A percentile compares a stretch with the other conserved stretches of the same genome.
phyloP scores from a whole-genome alignment of 2,888 invertebrate species.

The Melinaea menophilus region DNA sequence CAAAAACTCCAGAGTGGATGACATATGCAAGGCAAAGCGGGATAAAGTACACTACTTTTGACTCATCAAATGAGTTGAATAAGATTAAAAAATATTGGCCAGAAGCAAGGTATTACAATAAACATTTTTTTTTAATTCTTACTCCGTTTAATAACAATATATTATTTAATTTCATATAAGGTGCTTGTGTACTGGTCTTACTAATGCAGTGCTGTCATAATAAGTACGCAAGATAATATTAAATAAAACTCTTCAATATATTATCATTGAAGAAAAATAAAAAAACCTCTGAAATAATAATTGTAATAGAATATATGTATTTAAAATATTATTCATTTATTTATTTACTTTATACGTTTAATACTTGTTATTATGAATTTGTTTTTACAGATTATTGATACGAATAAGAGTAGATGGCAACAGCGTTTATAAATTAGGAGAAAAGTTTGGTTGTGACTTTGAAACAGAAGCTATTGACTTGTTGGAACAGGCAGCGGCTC shows the following conservation, averaged over 20 bases:
- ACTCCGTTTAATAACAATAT: neutral
- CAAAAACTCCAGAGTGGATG: conserved; percentile 44
- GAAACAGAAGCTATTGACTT: conserved; percentile 38
- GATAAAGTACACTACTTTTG: conserved; percentile 45
- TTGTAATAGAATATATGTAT: no score
- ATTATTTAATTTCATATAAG: no score
- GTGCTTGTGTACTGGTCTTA: no score
- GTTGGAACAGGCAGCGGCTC: conserved; percentile 44
- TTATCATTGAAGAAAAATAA: no score
- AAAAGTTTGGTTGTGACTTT: no score
- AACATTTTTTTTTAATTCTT: neutral
- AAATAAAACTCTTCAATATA: no score
- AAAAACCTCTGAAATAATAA: no score
- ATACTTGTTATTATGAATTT: no score
- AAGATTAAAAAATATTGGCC: conserved; percentile 44
- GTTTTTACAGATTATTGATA: conserved; percentile 40
- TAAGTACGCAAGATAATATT: no score
- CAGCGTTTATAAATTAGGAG: no score
- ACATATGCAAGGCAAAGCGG: conserved; percentile 41
- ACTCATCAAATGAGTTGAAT: conserved; percentile 39
- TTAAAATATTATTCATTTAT: neutral
- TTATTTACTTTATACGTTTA: conserved; percentile 26
- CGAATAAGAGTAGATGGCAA: conserved; percentile 7
- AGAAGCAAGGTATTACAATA: conserved; percentile 37
- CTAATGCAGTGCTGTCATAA: no score